Base-by-base conservation (phyloP, 2,113 vertebrate genomes). In the Pica pica region DNA sequence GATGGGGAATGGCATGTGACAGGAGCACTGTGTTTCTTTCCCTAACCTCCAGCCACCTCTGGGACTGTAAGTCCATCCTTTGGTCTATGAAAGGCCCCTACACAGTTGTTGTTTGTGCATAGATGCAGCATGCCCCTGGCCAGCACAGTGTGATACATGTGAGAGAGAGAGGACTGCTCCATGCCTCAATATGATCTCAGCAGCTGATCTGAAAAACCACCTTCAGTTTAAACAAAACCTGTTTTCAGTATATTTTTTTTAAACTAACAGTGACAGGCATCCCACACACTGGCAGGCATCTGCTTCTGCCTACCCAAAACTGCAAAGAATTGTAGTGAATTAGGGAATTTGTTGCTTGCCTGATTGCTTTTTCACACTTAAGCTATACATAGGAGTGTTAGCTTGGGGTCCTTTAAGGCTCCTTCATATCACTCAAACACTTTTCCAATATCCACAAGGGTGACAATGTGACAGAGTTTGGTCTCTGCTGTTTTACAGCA, bases 321-420 rank as follows among this genome's bases (percentile, higher is more conserved):
- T 2, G 7, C 59, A 26, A 69, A 83, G 83, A 86, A 61, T 92
- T 65, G 50, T 59, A 52, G n/a, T 47, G 69, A 91, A 87, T 91
- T 73, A 41, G n/a, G 67, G 71, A 80, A 52, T 77, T 88, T 69
- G 86, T 94, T 92, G 76, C 63, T 73, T 86, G 63, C 83, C n/a
- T 88, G 41, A 52, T 35, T 7, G 27, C 24, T 90, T 95, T 90
- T 86, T 80, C 3, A 0, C 50, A 35, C 87, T 81, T 69, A 28
- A 80, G n/a, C 64, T 86, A 41, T 89, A 80, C 30, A 65, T 65
- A 83, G 59, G 39, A 31, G 33, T 23, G 31, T 65, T 49, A 46
- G 37, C 28, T 83, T 70, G 42, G 31, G 80, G 73, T 95, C n/a
- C 7, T 87, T 83, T 81, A 74, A 89, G 87, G 46, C 27, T 83